A percentile compares a stretch with the other conserved stretches of the same genome.
These are phyloP conservation scores for Eugnorisma glareosa DNA, from an alignment of 2,888 invertebrate genomes.

Conservation along the genomic window DNA sequence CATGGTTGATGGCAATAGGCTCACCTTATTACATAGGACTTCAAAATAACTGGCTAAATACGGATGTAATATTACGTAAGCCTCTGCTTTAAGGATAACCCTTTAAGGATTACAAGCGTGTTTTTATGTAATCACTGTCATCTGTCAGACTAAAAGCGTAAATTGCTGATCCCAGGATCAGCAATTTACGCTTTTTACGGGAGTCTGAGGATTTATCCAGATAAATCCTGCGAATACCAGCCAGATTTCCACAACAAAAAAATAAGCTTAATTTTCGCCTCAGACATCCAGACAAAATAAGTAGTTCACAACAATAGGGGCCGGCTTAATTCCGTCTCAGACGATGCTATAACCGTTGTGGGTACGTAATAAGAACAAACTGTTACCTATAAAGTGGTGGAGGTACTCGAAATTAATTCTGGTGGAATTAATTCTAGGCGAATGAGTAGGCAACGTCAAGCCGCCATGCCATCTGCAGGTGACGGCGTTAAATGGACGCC, in stretches of 20 bases:
- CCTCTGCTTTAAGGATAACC: too few species aligned
- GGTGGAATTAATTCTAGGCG: constrained; percentile 77
- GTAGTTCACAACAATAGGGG: constrained; percentile 65
- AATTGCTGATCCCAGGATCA: background rate
- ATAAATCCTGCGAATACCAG: background rate
- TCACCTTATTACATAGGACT: background rate
- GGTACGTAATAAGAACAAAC: constrained; percentile 79
- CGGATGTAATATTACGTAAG: background rate
- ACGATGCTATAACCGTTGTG: constrained; percentile 73
- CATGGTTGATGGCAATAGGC: background rate
- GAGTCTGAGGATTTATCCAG: too few species aligned
- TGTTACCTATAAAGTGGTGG: constrained; percentile 76
- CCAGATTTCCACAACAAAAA: background rate
- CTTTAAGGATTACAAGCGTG: background rate
- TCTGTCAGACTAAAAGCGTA: background rate
- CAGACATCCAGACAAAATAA: constrained; percentile 53
- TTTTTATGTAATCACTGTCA: background rate
- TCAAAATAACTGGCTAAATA: background rate
- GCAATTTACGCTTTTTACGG: too few species aligned
- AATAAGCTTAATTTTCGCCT: constrained; percentile 18
- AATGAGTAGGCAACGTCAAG: constrained; percentile 72
- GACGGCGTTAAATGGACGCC: constrained; percentile 60
- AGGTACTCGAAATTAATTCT: constrained; percentile 78
- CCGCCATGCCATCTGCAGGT: constrained; percentile 67
- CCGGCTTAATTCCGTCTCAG: constrained; percentile 74